Base-by-base conservation (phyloP, 2,888 invertebrate species). In the Nymphalis polychloros region DNA sequence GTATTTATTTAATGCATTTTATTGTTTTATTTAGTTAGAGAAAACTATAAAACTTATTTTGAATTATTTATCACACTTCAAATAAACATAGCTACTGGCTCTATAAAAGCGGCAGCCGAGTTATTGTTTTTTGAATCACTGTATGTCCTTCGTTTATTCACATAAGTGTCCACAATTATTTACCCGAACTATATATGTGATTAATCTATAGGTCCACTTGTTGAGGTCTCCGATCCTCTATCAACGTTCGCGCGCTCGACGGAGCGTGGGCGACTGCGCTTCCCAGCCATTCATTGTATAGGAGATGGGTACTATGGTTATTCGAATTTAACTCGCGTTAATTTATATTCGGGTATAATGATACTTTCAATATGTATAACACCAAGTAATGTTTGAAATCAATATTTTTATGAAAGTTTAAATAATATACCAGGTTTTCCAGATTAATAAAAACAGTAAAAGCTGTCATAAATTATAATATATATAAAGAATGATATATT, bases 191-290 rank as follows among this genome's bases (percentile, higher is more conserved):
- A 53, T 60, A 70, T 63, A 52, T 55, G 46, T 52, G 49, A 19
- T 35, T 41, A 19, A 41, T 63, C 62, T 74, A 64, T 69, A 74
- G 72, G 76, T 77, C 82, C 85, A 90, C 89, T 90, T 90, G 89
- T 90, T 89, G 89, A 87, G 80, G 82, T 71, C 55, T 66, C 76
- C 72, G 76, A 69, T 73, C 80, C 78, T 78, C 71, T 79, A 75
- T 75, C 76, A 84, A 89, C 90, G 90, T 89, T 89, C 90, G 89
- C 90, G 90, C 91, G 90, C 86, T 83, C 88, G 87, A 76, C 88
- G 86, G 85, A 88, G 87, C 89, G 85, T 85, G 83, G 84, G 81
- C 90, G 88, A 91, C 92, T 92, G 92, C 89, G 90, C 90, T 87
- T 83, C 83, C 84, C 84, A 80, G 84, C 84, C 90, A 89, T 90